Evolutionary conservation across 2,113 vertebrate species (phyloP), one percentile per base, ranked within the genome.

Genomic region (Gopherus flavomarginatus): DNA sequence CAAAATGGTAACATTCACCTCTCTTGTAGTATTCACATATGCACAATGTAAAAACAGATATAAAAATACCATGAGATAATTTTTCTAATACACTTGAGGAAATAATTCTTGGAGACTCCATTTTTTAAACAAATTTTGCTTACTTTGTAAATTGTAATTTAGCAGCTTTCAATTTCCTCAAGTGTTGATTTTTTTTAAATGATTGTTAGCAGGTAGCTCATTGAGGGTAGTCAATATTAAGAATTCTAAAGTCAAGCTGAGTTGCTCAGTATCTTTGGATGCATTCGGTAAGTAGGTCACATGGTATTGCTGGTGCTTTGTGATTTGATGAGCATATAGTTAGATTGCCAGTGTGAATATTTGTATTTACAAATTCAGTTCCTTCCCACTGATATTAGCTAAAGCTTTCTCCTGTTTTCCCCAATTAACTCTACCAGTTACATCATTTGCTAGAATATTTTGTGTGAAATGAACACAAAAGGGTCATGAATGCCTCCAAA

Each of bases 41-140:
- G 13, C 47, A 56, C 57, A 89, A 80, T 56, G 54, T 17, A 81
- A 78, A 8, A 88, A 78, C 77, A 91, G 24, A 4, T 85, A 62
- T 10, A 93, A 77, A 6, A 88, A n/a, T 57, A 92, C 85, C 92
- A 59, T 3, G 1, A 72, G 80, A 49, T 88, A 47, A 79, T 88
- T 81, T 81, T 22, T 31, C 35, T 87, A 92, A 91, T 8, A 90
- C 5, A 96, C 31, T 44, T 31, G 49, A 69, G 38, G 22, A 53
- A 85, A 47, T 86, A 89, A 80, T 31, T 81, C 62, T 38, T 83
- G 16, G 91, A 86, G 10, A 89, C 90, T 79, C 29, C 21, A 83
- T 88, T 94, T 85, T 62, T 75, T 62, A 88, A 90, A 91, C 21
- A 14, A 81, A 91, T 91, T 83, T 85, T 62, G 14, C 29, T 93